Conservation (phyloP, 2,113 vertebrate species). For the Leptobrachium ailaonicum region DNA sequence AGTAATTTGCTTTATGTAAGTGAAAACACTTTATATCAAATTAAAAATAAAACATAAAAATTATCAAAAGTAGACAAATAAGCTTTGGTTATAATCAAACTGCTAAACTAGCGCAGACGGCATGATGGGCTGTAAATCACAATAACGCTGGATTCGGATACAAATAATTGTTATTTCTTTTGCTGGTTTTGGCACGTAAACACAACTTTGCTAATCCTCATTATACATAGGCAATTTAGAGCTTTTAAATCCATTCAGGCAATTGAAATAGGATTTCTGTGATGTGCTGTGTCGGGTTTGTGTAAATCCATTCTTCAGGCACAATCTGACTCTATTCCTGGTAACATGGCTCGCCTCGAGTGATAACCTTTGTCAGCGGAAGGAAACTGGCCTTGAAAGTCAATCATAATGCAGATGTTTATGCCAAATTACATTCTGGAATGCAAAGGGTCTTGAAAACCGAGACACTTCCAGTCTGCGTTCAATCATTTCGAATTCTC, state of each 20-base stretch:
- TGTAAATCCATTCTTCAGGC: slow-evolving; percentile 68
- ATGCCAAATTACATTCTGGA: slow-evolving; percentile 73
- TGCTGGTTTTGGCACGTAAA: neutral
- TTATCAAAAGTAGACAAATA: neutral
- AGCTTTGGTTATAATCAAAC: neutral
- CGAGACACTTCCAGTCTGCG: slow-evolving; percentile 70
- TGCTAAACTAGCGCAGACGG: neutral
- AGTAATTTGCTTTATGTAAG: too few relatives aligned
- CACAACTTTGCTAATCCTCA: neutral
- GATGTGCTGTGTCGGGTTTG: slow-evolving; percentile 64
- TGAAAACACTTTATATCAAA: too few relatives aligned
- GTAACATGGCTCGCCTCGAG: slow-evolving; percentile 69
- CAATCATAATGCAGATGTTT: slow-evolving; percentile 84
- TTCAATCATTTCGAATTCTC: slow-evolving; percentile 70
- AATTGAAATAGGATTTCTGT: slow-evolving; percentile 67
- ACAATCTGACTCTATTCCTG: slow-evolving; percentile 55
- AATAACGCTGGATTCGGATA: neutral
- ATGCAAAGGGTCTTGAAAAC: slow-evolving; percentile 68
- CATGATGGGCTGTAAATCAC: neutral
- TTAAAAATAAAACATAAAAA: too few relatives aligned
- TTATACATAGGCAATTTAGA: slow-evolving; percentile 1
- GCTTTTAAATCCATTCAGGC: slow-evolving; percentile 25
- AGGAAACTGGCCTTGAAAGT: slow-evolving; percentile 71
- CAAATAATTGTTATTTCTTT: neutral
- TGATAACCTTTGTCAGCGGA: slow-evolving; percentile 68